Evolutionary conservation across 2,797 vertebrate species (phyloP), one percentile per base, ranked within the genome.

Genomic region (Catamblyrhynchus diadema): DNA sequence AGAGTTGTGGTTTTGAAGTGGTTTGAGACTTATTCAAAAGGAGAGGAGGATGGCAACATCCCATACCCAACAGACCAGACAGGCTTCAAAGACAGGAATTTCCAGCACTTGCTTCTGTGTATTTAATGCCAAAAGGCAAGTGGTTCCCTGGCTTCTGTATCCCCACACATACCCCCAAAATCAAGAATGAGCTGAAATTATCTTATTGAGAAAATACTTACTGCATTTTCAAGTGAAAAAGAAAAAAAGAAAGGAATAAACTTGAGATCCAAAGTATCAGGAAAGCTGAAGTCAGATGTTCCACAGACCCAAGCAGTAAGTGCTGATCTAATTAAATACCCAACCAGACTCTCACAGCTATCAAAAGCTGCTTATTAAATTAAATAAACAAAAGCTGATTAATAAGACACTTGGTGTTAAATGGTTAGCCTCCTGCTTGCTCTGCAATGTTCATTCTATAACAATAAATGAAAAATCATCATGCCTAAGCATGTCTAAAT

Each of bases 381-480:
- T 96, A 97, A 97, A 97, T 97, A 96, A 96, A 92, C 95, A 86
- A 96, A 97, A 95, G 90, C 88, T 95, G 95, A 95, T 96, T 96
- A 97, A 96, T 96, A 95, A 94, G 95, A 92, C 90, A 95, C 90
- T 95, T 96, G 64, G 51, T 94, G 81, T 95, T 94, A 96, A 96
- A 97, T 90, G 80, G 92, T 73, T 93, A 93, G 87, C 91, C 86
- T 95, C 88, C 90, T 96, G 92, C 86, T 96, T 93, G 90, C 94
- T 89, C 95, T 94, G 89, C 92, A 97, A 72, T 88, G 54, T 86
- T 94, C 64, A 86, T 65, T 78, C 89, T 74, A 74, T 57, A 93
- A 88, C 96, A 96, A 93, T 88, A 94, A 90, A 97, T 97, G 93
- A 97, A 97, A 97, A 97, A 98, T 97, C 95, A 96, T 81, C 94